phyloP scores from a whole-genome alignment of 2,888 invertebrate genomes.

The Diadegma fenestrale region DNA sequence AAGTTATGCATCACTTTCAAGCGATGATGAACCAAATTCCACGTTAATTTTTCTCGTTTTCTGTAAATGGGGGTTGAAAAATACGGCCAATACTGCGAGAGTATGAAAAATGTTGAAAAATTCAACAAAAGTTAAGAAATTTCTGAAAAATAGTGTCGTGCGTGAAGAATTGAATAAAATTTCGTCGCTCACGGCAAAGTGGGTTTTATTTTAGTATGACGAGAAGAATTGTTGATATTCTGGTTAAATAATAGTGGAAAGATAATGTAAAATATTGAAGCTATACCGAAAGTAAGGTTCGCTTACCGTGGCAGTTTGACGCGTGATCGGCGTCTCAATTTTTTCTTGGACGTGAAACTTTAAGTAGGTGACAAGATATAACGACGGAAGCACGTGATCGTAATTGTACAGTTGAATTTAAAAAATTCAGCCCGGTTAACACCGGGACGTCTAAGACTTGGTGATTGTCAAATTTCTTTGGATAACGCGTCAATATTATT shows the following conservation, averaged over 20 bases:
- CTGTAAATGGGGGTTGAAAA: neutral
- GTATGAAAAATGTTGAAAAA: neutral
- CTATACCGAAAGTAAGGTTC: conserved; percentile 47
- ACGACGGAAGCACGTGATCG: conserved; percentile 64
- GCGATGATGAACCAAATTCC: neutral
- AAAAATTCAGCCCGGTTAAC: conserved; percentile 21
- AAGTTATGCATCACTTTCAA: neutral
- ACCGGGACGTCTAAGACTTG: conserved; percentile 3
- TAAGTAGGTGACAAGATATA: conserved; percentile 65
- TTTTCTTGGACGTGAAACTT: conserved; percentile 50
- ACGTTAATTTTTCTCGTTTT: neutral
- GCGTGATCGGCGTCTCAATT: conserved; percentile 66
- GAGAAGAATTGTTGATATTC: neutral
- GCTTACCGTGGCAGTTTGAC: conserved; percentile 63
- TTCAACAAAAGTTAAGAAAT: neutral
- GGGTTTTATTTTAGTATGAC: neutral
- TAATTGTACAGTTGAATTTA: conserved; percentile 45
- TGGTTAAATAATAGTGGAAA: conserved; percentile 9
- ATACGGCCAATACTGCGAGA: neutral
- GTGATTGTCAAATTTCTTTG: conserved; percentile 33
- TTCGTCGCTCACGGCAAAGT: neutral
- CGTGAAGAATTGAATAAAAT: neutral
- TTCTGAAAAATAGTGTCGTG: neutral
- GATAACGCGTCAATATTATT: neutral
- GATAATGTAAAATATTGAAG: conserved; percentile 35